Evolutionary conservation across 1,140 invertebrate genomes (phyloP).

Genomic region (Drosophila nigromelanica): DNA sequence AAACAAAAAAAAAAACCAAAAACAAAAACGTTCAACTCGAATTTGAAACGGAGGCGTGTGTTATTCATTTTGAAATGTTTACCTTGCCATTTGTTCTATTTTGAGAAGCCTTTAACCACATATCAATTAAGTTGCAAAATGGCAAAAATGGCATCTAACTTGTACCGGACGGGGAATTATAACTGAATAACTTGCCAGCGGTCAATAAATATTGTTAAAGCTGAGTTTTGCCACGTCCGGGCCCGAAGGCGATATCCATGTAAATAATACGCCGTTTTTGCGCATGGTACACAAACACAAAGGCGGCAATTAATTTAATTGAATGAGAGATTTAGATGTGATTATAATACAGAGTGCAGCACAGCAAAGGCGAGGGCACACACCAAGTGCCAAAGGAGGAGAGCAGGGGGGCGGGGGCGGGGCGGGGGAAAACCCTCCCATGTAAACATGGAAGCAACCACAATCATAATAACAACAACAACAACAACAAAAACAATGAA

Average conservation of each 20-base stretch:
- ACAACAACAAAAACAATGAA: conserved; percentile 35
- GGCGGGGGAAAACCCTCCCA: conserved; percentile 7
- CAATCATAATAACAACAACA: conserved; percentile 27
- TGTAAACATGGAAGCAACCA: conserved; percentile 44
- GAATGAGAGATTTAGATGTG: conserved; percentile 65
- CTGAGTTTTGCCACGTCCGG: neutral
- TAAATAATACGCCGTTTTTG: conserved; percentile 51
- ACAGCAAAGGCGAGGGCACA: neutral
- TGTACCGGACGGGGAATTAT: neutral
- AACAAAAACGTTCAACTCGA: conserved; percentile 17
- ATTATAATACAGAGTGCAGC: conserved; percentile 49
- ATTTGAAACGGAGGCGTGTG: conserved; percentile 22
- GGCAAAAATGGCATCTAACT: conserved; percentile 5
- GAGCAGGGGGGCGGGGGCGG: too few relatives aligned
- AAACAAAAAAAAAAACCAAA: conserved; percentile 14
- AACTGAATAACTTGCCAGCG: conserved; percentile 2
- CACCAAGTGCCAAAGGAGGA: neutral
- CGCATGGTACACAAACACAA: conserved; percentile 47
- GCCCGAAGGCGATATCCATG: conserved; percentile 20
- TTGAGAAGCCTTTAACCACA: conserved; percentile 15
- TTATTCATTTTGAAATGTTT: conserved; percentile 20
- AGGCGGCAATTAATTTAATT: conserved; percentile 72
- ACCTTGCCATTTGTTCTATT: conserved; percentile 21
- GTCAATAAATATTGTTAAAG: conserved; percentile 25
- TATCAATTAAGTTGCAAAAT: conserved; percentile 32